Evolutionary conservation across 2,113 vertebrate genomes (phyloP).

Genomic region (Panthera leo): DNA sequence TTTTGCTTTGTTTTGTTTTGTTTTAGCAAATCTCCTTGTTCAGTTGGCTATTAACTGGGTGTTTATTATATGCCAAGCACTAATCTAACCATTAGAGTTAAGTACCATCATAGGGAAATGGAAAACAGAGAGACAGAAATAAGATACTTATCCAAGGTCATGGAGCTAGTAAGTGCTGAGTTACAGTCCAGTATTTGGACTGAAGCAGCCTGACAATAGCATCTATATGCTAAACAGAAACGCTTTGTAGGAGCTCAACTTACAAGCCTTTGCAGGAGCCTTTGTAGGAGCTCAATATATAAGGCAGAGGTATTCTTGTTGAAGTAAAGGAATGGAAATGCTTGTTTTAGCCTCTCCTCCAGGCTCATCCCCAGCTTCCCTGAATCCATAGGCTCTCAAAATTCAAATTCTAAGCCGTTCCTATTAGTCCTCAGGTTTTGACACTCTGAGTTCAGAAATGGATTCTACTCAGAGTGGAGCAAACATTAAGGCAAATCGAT

Average conservation of each 20-base stretch:
- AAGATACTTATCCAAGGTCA: background rate
- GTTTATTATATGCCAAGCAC: background rate
- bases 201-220: background rate
- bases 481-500: background rate
- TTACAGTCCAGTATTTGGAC: background rate
- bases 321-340: background rate
- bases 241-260: background rate
- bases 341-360: background rate
- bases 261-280: background rate
- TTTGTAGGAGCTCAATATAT: background rate
- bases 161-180: background rate
- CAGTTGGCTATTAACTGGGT: background rate
- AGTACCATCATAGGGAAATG: background rate
- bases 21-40: conserved; percentile 22
- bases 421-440: background rate
- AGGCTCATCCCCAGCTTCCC: background rate
- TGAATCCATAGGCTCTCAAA: background rate
- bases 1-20: background rate
- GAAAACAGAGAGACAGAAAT: background rate
- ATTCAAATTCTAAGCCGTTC: background rate
- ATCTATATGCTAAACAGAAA: background rate
- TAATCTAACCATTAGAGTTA: background rate
- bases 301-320: background rate
- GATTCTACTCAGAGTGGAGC: background rate
- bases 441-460: background rate